These are phyloP conservation scores for Dromius quadrimaculatus DNA, from an alignment of 2,888 invertebrate species.

Conservation along the genomic window DNA sequence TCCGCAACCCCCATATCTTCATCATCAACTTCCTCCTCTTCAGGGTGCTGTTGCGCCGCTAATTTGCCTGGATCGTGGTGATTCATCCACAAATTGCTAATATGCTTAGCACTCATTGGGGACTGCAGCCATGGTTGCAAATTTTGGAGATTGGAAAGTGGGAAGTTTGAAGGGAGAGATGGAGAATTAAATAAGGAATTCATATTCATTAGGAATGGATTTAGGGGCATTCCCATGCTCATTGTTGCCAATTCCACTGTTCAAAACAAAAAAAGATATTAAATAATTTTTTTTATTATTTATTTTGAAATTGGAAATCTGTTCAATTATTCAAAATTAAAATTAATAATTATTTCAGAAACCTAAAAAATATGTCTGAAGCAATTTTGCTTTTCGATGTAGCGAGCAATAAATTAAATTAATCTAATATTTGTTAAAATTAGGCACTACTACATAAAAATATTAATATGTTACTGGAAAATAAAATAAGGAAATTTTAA, in stretches of 20 bases:
- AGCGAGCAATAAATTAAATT: no score
- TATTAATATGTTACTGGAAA: no score
- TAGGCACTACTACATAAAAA: no score
- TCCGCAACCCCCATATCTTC: conserved; percentile 98
- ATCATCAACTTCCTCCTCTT: conserved; percentile 78
- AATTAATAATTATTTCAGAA: no score
- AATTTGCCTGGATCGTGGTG: conserved; percentile 61
- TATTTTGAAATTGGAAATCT: no score
- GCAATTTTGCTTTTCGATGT: no score
- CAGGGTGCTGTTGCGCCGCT: conserved; percentile 53
- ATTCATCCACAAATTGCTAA: conserved; percentile 74
- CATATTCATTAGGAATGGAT: conserved; percentile 64
- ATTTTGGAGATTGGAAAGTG: conserved; percentile 3
- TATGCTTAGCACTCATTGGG: conserved; percentile 68
- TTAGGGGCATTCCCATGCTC: conserved; percentile 66
- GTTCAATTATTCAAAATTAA: no score
- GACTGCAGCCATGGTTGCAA: conserved; percentile 60
- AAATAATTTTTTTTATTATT: conserved; percentile 41
- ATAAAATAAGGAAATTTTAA: no score
- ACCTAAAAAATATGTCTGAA: no score
- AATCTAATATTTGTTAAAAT: no score
- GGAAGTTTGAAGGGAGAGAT: neutral
- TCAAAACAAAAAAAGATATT: conserved; percentile 36
- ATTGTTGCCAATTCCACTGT: conserved; percentile 77
- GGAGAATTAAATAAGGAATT: conserved; percentile 62